Evolutionary conservation across 1,140 invertebrate species (phyloP).

Genomic region (Oppia nitens): DNA sequence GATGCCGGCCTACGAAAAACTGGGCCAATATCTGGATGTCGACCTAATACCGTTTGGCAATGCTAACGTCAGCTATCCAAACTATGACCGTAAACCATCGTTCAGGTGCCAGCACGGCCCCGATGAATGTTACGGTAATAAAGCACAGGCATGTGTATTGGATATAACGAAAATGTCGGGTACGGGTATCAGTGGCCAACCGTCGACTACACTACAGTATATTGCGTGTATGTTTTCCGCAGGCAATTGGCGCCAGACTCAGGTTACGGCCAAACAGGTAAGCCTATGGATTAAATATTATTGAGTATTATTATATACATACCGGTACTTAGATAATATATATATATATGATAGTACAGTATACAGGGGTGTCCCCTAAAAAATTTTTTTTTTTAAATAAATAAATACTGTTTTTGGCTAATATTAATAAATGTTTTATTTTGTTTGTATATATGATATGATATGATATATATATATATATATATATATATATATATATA

Average conservation of each 20-base stretch:
- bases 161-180: slow-evolving; percentile 1
- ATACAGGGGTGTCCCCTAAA: no score
- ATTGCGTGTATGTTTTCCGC: slow-evolving; percentile 11
- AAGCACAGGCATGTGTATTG: slow-evolving; percentile 20
- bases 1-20: slow-evolving; percentile 38
- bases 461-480: no score
- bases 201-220: slow-evolving; percentile 6
- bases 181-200: no score
- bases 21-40: slow-evolving; percentile 30
- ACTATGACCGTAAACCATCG: slow-evolving; percentile 11
- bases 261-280: slow-evolving; percentile 7
- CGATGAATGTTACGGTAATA: slow-evolving; percentile 24
- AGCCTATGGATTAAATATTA: no score
- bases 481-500: no score
- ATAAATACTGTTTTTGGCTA: no score
- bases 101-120: slow-evolving; percentile 16
- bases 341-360: no score
- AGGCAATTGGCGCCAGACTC: neutral
- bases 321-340: no score
- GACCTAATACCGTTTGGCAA: slow-evolving; percentile 69
- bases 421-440: no score
- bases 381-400: no score
- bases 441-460: no score
- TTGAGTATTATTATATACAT: no score
- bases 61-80: slow-evolving; percentile 33